Percentiles rank a stretch among this genome's conserved stretches.
Evolutionary conservation across 92 coral and sea anemone genomes (phyloP).

Genomic region (Epizoanthus scotinus): DNA sequence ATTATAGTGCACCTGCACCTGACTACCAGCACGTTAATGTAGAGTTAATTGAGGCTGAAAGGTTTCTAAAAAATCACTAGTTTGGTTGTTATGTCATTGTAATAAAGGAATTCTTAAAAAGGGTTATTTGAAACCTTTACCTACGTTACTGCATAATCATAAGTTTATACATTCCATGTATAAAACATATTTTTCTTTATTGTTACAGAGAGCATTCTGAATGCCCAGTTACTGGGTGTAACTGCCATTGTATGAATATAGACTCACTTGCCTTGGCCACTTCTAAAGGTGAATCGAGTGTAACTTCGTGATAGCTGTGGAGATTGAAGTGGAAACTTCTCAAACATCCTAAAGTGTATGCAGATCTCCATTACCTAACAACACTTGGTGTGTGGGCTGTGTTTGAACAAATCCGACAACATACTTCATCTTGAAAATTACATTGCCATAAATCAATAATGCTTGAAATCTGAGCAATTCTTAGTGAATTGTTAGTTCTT

Average conservation of each 20-base stretch:
- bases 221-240: constrained; percentile 95
- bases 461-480: neutral
- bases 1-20: neutral
- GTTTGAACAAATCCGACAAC: neutral
- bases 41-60: neutral
- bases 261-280: constrained; percentile 94
- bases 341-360: neutral
- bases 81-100: neutral
- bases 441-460: neutral
- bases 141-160: neutral
- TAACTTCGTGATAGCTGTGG: constrained; percentile 7
- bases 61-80: too few species aligned
- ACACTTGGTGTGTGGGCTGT: neutral
- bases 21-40: neutral
- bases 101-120: neutral
- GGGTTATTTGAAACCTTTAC: neutral
- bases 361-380: neutral
- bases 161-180: neutral
- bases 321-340: neutral
- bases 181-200: neutral
- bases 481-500: neutral
- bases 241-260: constrained; percentile 93
- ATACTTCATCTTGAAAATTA: too few species aligned
- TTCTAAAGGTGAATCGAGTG: constrained; percentile 56
- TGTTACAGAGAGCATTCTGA: constrained; percentile 79